Conservation (phyloP, 1,140 invertebrate species). For the Orchesella cincta region DNA sequence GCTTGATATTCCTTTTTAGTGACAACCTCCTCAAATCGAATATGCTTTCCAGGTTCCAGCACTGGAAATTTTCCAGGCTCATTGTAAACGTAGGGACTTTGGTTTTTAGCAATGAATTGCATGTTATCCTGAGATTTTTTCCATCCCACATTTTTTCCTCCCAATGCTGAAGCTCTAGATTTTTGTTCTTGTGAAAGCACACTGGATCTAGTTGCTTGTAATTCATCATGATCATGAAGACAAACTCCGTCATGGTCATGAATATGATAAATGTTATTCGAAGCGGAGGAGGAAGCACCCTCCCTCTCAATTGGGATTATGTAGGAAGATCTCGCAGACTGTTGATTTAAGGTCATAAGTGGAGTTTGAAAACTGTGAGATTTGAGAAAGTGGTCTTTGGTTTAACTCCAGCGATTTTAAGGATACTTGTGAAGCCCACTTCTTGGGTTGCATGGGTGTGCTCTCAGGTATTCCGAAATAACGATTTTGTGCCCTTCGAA, state of each 20-base stretch:
- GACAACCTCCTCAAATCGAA: slow-evolving; percentile 42
- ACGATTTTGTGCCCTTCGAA: slow-evolving; percentile 43
- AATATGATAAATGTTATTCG: background rate
- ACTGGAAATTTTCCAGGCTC: slow-evolving; percentile 40
- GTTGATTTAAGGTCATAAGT: background rate
- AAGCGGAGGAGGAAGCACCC: too few species aligned
- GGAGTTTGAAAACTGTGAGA: background rate
- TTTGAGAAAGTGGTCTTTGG: slow-evolving; percentile 7
- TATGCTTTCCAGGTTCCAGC: slow-evolving; percentile 25
- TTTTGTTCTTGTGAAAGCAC: background rate
- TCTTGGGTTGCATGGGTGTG: background rate
- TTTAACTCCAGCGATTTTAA: slow-evolving; percentile 25
- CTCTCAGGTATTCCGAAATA: slow-evolving; percentile 40
- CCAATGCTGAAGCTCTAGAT: background rate
- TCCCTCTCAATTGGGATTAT: background rate
- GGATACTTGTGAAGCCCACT: slow-evolving; percentile 33
- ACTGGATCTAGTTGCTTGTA: background rate
- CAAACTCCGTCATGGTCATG: slow-evolving; percentile 12
- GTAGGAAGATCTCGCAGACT: background rate
- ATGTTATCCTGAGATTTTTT: slow-evolving; percentile 14
- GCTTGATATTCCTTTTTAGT: slow-evolving; percentile 42
- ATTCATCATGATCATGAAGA: background rate
- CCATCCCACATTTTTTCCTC: background rate
- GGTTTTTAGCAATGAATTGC: slow-evolving; percentile 24
- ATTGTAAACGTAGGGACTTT: slow-evolving; percentile 13